These are phyloP conservation scores for Spialia ferax DNA, from an alignment of 2,888 invertebrate species.

Conservation along the genomic window DNA sequence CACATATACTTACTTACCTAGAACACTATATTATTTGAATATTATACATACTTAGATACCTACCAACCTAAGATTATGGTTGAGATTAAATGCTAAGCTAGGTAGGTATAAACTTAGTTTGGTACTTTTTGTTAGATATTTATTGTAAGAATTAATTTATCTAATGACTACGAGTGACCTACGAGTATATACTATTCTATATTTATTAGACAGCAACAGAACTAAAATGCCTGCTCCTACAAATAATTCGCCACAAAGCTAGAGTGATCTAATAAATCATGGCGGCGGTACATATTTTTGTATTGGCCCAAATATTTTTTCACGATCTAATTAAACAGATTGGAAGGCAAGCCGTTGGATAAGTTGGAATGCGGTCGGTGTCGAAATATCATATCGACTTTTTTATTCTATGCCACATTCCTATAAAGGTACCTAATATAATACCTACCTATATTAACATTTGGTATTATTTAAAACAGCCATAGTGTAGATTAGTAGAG, in stretches of 20 bases:
- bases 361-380: conserved; percentile 71
- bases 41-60: too few relatives aligned
- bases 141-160: too few relatives aligned
- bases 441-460: background rate
- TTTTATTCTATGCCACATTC: conserved; percentile 53
- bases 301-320: conserved; percentile 56
- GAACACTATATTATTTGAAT: too few relatives aligned
- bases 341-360: conserved; percentile 66
- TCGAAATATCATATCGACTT: conserved; percentile 73
- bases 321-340: conserved; percentile 74
- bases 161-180: too few relatives aligned
- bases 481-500: background rate
- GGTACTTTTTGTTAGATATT: too few relatives aligned
- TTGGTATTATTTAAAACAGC: background rate
- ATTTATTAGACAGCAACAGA: too few relatives aligned
- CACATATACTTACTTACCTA: too few relatives aligned
- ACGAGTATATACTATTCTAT: too few relatives aligned
- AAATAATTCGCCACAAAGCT: background rate
- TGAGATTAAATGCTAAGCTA: too few relatives aligned
- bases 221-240: background rate
- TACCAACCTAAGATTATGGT: too few relatives aligned
- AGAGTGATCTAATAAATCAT: conserved; percentile 25
- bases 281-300: conserved; percentile 26
- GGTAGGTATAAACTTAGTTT: too few relatives aligned
- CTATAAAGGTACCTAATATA: too few relatives aligned